A percentile compares a stretch with the other conserved stretches of the same genome.
These are phyloP conservation scores for Buceros bicornis DNA, from an alignment of 2,797 vertebrate genomes.

Conservation along the genomic window DNA sequence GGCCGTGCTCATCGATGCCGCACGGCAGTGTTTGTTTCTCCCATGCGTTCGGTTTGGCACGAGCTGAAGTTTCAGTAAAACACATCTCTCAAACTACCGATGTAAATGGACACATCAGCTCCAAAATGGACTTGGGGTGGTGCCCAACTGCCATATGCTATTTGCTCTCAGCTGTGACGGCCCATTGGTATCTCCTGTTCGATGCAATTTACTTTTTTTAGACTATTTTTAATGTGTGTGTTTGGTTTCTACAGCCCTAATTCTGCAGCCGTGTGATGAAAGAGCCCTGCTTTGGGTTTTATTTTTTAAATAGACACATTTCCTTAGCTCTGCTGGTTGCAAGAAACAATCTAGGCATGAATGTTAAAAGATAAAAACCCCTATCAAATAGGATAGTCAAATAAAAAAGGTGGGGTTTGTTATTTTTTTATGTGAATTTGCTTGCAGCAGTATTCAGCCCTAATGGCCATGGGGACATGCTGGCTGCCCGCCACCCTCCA, in stretches of 20 bases:
- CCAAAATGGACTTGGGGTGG: not conserved
- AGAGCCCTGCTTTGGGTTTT: accelerated
- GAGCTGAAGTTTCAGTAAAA: not conserved
- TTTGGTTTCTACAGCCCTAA: not conserved
- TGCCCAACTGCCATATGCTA: not conserved
- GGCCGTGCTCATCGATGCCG: not conserved
- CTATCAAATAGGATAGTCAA: not conserved
- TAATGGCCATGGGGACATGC: accelerated
- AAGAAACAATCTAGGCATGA: not conserved
- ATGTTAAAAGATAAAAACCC: accelerated
- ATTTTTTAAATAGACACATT: not conserved
- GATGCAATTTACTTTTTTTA: not conserved
- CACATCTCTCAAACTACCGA: not conserved
- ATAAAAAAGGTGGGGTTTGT: not conserved
- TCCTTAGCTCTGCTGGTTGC: not conserved
- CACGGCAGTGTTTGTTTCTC: not conserved
- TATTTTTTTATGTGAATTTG: not conserved
- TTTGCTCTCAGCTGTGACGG: accelerated
- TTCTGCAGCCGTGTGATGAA: not conserved
- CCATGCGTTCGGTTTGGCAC: not conserved
- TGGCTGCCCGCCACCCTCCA: not conserved
- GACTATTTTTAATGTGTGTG: not conserved
- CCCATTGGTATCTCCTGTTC: not conserved
- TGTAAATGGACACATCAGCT: not conserved
- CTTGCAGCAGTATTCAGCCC: not conserved